Evolutionary conservation across 2,888 invertebrate species (phyloP), one percentile per base, ranked within the genome.

Genomic region (Dendrolimus houi): DNA sequence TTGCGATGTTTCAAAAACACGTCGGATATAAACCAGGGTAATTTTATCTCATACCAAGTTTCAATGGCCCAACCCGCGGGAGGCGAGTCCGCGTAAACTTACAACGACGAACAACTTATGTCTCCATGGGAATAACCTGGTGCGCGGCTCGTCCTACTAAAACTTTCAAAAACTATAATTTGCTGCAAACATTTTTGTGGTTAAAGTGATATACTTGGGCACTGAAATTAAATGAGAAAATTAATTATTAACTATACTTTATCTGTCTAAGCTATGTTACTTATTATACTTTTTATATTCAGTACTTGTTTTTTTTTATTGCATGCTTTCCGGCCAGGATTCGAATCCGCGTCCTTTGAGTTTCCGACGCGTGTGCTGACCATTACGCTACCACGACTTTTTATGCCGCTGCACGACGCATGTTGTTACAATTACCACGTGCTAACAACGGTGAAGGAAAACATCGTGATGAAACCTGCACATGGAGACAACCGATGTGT

Each of bases 1-100:
- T 29, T 64, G 57, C 59, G 60, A 60, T 68, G 66, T 73, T 72
- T 67, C 58, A 41, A 68, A 72, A 72, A 69, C 73, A 62, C 69
- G 62, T 60, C 61, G 63, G 67, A 66, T 65, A 67, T 74, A 74
- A 75, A 77, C 71, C 72, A 71, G 71, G 69, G 70, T 74, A 76
- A 70, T 76, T 75, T 74, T 73, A 74, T 75, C 72, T 74, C 74
- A 70, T 75, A 75, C 77, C 74, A 77, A 80, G 78, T 80, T 80
- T 77, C 75, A 75, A 76, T 77, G 74, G 69, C 68, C 70, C 65
- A 65, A 70, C 74, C 74, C 69, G 60, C 53, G 62, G 72, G 66
- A 59, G 65, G 64, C 66, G 61, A 62, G 64, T 63, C 69, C 74
- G 69, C 72, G 71, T 75, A 74, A 78, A 80, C 75, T 79, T 76